A percentile compares a stretch with the other conserved stretches of the same genome.
These are phyloP conservation scores for Plectus sambesii DNA, from an alignment of 1,140 invertebrate genomes.

Conservation along the genomic window DNA sequence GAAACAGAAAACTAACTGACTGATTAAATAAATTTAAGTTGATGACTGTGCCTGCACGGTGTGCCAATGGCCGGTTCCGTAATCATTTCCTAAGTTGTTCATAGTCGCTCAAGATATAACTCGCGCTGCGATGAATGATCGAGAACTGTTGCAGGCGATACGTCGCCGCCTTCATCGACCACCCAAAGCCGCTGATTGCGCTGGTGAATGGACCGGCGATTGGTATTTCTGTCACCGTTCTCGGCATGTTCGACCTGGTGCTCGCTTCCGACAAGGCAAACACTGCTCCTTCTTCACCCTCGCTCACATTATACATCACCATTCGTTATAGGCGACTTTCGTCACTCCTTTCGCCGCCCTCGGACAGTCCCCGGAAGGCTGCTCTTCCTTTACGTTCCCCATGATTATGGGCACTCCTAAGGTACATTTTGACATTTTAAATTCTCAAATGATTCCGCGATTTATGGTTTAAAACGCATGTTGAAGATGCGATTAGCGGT, in stretches of 20 bases:
- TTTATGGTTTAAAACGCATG: slow-evolving; percentile 1
- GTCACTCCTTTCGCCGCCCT: slow-evolving; percentile 69
- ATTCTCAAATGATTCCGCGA: no score
- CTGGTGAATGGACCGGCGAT: slow-evolving; percentile 86
- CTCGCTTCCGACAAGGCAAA: slow-evolving; percentile 64
- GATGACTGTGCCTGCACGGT: slow-evolving; percentile 2
- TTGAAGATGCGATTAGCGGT: slow-evolving; percentile 16
- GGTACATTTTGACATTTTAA: no score
- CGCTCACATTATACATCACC: neutral
- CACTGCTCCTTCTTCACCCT: slow-evolving; percentile 1
- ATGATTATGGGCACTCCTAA: slow-evolving; percentile 64
- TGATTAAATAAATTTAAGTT: slow-evolving; percentile 7
- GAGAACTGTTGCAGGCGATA: slow-evolving; percentile 53
- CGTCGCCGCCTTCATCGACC: slow-evolving; percentile 67
- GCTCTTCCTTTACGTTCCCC: slow-evolving; percentile 71
- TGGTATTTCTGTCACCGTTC: slow-evolving; percentile 69
- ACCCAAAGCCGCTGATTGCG: slow-evolving; percentile 73
- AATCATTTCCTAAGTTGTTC: no score
- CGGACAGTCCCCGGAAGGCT: slow-evolving; percentile 68
- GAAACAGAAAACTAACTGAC: no score
- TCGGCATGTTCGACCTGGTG: slow-evolving; percentile 73
- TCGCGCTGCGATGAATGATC: no score
- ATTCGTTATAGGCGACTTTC: slow-evolving; percentile 63
- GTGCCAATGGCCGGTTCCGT: slow-evolving; percentile 3
- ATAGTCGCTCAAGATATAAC: slow-evolving; percentile 6